Conservation (phyloP, 2,888 invertebrate genomes). For the Argyra leucocephala region DNA sequence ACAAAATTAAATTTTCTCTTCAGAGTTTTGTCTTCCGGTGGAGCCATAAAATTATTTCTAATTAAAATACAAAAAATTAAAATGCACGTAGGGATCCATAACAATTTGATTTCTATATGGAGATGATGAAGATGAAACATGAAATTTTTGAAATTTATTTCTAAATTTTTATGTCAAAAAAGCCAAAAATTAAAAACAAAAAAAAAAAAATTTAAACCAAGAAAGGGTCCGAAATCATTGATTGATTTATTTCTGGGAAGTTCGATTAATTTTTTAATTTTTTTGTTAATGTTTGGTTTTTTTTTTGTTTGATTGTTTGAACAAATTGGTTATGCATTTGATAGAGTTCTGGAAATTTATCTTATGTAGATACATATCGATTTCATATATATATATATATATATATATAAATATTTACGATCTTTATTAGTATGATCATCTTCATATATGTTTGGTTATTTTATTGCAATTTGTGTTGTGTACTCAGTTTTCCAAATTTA, state of each 20-base stretch:
- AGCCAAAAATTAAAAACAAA: not conserved
- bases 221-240: constrained; percentile 38
- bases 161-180: not conserved
- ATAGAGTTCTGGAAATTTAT: too few relatives aligned
- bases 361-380: too few relatives aligned
- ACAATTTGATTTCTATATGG: not conserved
- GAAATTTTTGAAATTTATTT: not conserved
- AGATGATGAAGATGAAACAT: not conserved
- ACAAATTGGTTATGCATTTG: too few relatives aligned
- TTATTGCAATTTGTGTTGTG: too few relatives aligned
- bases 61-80: constrained; percentile 6
- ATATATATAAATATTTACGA: too few relatives aligned
- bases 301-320: not conserved
- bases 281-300: constrained; percentile 17
- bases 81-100: too few relatives aligned
- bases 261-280: too few relatives aligned
- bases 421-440: too few relatives aligned
- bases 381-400: too few relatives aligned
- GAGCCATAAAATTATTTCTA: not conserved
- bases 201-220: constrained; percentile 16
- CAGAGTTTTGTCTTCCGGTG: not conserved
- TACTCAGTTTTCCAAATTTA: too few relatives aligned
- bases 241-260: constrained; percentile 42
- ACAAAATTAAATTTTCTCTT: too few relatives aligned
- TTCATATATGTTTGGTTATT: too few relatives aligned